Evolutionary conservation across 2,113 vertebrate genomes (phyloP), one percentile per base, ranked within the genome.

Genomic region (Henicopernis longicauda): DNA sequence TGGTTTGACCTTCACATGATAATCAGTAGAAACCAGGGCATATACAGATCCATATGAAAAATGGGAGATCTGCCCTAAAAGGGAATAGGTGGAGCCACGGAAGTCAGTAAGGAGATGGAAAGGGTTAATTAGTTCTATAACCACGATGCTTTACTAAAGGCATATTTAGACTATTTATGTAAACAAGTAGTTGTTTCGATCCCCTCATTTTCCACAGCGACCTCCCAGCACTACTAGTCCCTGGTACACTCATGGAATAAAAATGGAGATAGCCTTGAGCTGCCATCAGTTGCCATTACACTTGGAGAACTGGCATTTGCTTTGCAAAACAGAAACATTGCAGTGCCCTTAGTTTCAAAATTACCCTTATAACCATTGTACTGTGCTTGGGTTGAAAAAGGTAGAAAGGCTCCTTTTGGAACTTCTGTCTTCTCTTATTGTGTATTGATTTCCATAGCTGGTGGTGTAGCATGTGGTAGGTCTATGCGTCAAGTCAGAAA

Each of bases 241-340:
- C 90, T 78, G 74, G 82, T 90, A 44, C 76, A 66, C 16, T 14
- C 62, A 10, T 65, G 70, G 58, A 85, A 94, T 96, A 91, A 91
- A 91, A 95, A 91, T 49, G 78, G 94, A 91, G 86, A 77, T 82
- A 94, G 91, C 94, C 84, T 89, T 93, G 73, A 94, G 94, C 89
- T 95, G 96, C 86, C 80, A 85, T 95, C 93, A 93, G 49, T 91
- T 91, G 47, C 78, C 77, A 49, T 77, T 94, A 50, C 27, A 13
- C 36, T 74, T 89, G 65, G 71, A 95, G 76, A 91, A 16, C 17
- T 95, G 92, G 89, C 90, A 95, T 93, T 93, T 95, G 63, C 70
- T 87, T 94, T 86, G 73, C 91, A 95, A 76, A 96, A 85, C 57
- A 87, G 54, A 85, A 94, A 7, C 86, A 47, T 10, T 82, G 44